phyloP scores from a whole-genome alignment of 2,888 invertebrate genomes.

The Glyphotaelius pellucidus region DNA sequence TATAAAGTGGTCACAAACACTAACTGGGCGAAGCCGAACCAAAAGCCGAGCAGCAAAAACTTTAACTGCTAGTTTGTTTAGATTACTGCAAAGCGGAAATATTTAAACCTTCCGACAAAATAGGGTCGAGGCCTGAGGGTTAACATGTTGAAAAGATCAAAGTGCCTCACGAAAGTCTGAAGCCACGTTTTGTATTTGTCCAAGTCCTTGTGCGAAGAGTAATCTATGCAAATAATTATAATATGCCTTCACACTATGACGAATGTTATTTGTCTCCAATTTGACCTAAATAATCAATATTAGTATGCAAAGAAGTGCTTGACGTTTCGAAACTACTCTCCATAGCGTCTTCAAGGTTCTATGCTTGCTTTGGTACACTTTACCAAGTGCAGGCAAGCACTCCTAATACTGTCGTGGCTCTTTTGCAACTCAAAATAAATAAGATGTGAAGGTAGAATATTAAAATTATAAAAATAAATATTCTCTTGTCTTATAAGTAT shows the following conservation, averaged over 20 bases:
- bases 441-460: not conserved
- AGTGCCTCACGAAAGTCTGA: not conserved
- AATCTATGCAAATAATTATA: not conserved
- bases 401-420: not conserved
- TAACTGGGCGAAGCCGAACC: too few species aligned
- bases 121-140: too few species aligned
- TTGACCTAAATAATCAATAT: not conserved
- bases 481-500: not conserved
- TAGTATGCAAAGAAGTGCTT: slow-evolving; percentile 2
- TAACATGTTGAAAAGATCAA: not conserved
- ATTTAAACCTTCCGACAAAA: too few species aligned
- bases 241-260: not conserved
- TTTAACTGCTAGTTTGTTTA: too few species aligned
- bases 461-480: not conserved
- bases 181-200: not conserved
- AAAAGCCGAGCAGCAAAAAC: too few species aligned
- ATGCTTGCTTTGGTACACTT: not conserved
- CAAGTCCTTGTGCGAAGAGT: not conserved
- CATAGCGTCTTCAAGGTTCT: not conserved
- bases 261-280: not conserved
- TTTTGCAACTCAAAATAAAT: not conserved
- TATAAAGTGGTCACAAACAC: too few species aligned
- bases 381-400: not conserved
- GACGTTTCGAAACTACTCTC: not conserved
- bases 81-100: too few species aligned